phyloP scores from a whole-genome alignment of 2,888 invertebrate species.

The Meteorus cinctellus region DNA sequence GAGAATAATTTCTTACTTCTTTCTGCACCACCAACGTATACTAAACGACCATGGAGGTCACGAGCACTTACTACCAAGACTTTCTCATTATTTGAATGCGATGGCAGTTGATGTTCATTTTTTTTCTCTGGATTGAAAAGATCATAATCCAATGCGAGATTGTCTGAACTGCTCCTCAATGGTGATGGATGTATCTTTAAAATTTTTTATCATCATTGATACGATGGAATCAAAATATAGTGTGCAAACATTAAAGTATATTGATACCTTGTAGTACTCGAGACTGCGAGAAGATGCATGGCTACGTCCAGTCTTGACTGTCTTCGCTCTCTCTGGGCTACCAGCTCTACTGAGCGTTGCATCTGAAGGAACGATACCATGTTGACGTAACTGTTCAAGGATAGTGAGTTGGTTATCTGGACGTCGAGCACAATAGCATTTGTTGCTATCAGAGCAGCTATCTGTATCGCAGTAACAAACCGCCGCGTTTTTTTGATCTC shows the following conservation, averaged over 20 bases:
- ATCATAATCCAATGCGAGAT: slow-evolving; percentile 85
- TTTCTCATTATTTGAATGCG: slow-evolving; percentile 66
- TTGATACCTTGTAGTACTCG: slow-evolving; percentile 68
- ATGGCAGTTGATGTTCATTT: slow-evolving; percentile 54
- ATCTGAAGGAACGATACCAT: slow-evolving; percentile 74
- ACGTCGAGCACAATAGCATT: slow-evolving; percentile 82
- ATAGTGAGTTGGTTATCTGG: slow-evolving; percentile 71
- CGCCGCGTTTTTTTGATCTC: slow-evolving; percentile 70
- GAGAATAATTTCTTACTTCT: slow-evolving; percentile 58
- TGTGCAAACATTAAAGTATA: slow-evolving; percentile 18
- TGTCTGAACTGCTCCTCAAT: slow-evolving; percentile 75
- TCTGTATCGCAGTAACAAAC: slow-evolving; percentile 88
- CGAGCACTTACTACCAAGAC: slow-evolving; percentile 74
- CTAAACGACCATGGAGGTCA: slow-evolving; percentile 73
- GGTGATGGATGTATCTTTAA: slow-evolving; percentile 62
- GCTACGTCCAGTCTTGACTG: slow-evolving; percentile 56
- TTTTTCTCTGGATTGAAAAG: slow-evolving; percentile 75
- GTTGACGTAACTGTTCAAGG: slow-evolving; percentile 75
- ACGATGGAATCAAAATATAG: not conserved
- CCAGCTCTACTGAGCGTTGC: slow-evolving; percentile 64
- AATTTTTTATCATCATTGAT: not conserved
- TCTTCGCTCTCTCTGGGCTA: slow-evolving; percentile 60
- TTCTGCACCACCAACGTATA: slow-evolving; percentile 72
- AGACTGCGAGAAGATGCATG: slow-evolving; percentile 67
- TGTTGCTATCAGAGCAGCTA: slow-evolving; percentile 89